Evolutionary conservation across 2,888 invertebrate species (phyloP), one percentile per base, ranked within the genome.

Genomic region (Metellina segmentata): DNA sequence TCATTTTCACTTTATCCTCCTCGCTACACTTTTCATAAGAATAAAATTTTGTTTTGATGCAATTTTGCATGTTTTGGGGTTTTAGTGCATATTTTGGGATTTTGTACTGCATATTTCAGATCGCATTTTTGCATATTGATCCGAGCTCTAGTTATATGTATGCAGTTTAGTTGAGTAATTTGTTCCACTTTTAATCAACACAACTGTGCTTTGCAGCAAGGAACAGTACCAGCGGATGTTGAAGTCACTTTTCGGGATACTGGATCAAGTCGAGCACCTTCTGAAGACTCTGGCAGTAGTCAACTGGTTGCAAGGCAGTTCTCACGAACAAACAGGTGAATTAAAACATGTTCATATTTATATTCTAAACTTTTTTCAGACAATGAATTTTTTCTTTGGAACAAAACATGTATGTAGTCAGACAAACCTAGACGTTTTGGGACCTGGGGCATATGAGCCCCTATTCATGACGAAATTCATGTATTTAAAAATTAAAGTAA

Each of bases 191-290:
- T 75, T 48, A 0, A 34, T 34, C 34, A 34, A 69, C 7, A 69
- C 11, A 4, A 69, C 11, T 6, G 0, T 61, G 11, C 20, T 48
- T 34, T 53, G 13, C 53, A 85, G 83, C 85, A 92, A 86, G 81
- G 81, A 48, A 81, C 75, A 69, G 89, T 69, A 7, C 78, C 87
- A 49, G 13, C 82, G 0, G 89, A 89, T 70, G 52, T 75, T 19
- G 92, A 92, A n/a, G 79, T 88, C 13, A 77, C 53, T 51, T 92
- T 87, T 71, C 20, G 85, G 70, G 92, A 89, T 77, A 85, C 77
- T n/a, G 89, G 89, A 20, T 75, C 85, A 7, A 81, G 71, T 34
- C 70, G 34, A 34, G 75, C 75, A n/a, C 71, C 48, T 7, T 86
- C 92, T 34, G 86, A 89, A 34, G 87, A 83, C 7, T 79, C 87